A percentile compares a stretch with the other conserved stretches of the same genome.
These are phyloP conservation scores for Colinus virginianus DNA, from an alignment of 2,113 vertebrate genomes.

Conservation along the genomic window DNA sequence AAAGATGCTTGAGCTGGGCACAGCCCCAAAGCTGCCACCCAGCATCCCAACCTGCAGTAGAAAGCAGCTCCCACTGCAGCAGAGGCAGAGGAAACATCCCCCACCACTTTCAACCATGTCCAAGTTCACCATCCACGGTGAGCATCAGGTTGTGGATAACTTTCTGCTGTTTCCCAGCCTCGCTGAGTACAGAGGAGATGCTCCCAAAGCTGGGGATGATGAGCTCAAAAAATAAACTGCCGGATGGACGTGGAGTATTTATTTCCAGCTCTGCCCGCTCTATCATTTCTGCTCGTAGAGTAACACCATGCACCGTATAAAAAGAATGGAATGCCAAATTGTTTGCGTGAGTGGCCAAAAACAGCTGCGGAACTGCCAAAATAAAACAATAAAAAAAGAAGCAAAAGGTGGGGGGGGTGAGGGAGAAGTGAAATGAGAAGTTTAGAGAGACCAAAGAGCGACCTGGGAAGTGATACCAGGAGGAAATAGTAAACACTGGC, in stretches of 20 bases:
- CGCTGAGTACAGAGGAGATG: background rate
- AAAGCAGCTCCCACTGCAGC: background rate
- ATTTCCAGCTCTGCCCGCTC: constrained; percentile 24
- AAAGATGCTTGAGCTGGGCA: background rate
- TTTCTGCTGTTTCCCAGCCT: background rate
- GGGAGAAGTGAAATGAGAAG: background rate
- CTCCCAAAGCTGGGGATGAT: background rate
- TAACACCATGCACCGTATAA: background rate
- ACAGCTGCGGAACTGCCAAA: constrained; percentile 18
- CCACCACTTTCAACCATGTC: background rate
- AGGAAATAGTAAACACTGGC: background rate
- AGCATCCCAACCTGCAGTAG: background rate
- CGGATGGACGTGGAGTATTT: fast-evolving
- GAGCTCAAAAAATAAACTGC: background rate
- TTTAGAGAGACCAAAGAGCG: background rate
- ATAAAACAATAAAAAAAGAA: constrained; percentile 39
- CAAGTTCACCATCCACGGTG: fast-evolving
- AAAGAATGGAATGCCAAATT: constrained; percentile 63
- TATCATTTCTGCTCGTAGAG: constrained; percentile 42
- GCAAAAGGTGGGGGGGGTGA: background rate
- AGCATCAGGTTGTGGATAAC: fast-evolving
- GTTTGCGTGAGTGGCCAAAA: constrained; percentile 9
- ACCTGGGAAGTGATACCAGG: background rate
- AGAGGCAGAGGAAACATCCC: background rate
- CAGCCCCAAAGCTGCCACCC: background rate